Evolutionary conservation across 64 coral and sea anemone genomes (phyloP), one percentile per base, ranked within the genome.

Genomic region (Platygyra sinensis): DNA sequence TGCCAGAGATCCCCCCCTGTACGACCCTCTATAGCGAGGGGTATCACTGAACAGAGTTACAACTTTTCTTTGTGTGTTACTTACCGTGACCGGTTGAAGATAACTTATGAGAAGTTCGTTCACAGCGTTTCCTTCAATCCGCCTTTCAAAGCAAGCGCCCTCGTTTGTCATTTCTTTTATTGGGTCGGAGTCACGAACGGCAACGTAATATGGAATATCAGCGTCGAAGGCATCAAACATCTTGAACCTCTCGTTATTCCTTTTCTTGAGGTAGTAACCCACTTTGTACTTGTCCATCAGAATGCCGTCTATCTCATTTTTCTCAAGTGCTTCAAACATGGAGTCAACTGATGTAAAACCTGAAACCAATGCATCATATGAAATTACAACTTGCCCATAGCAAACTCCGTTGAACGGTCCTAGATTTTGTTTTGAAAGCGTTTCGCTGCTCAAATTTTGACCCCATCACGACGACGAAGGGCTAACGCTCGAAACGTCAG

Each of bases 251-350:
- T 52, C 22, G 69, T 74, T 33, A 18, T 63, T 29, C 31, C 52
- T 54, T 4, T 71, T 24, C 49, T 60, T 5, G 25, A 96, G 54
- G 17, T 88, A 49, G 32, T 89, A 55, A 8, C 74, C 72, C 0
- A 80, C 94, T 19, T 83, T 69, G 75, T 89, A 96, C 27, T 86
- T 91, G 55, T 96, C 94, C 20, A 96, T 86, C 7, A 96, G 50
- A 24, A 90, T 78, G 17, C 86, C 94, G 5, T 96, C 82, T 20
- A 92, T 73, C 10, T 62, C 30, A 52, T 81, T 67, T 25, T 18
- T 8, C 22, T 69, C 22, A 30, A 96, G n/a, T 0, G 69, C 63
- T 18, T 31, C 20, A 64, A 80, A 77, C 80, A 96, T 72, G 17
- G 0, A 2, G 22, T 80, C 6, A 49, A 90, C 78, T 73, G 62